Percentiles rank a stretch among this genome's conserved stretches.
Conservation (phyloP, 1,140 invertebrate species). For the Gryllus bimaculatus region DNA sequence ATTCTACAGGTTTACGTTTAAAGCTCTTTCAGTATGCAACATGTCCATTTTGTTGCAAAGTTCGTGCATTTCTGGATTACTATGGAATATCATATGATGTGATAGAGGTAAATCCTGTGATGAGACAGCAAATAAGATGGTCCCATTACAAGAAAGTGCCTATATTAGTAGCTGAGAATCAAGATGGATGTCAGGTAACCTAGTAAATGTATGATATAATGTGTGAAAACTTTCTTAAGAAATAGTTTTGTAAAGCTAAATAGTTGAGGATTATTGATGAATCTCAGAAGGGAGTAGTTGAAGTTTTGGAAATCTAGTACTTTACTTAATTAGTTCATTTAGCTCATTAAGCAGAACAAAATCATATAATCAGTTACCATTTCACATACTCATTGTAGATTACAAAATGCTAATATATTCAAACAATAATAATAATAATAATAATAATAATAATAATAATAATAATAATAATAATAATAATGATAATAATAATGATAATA, state of each 20-base stretch:
- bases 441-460: background rate
- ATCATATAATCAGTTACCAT: background rate
- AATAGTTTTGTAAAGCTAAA: no score
- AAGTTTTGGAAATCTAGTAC: no score
- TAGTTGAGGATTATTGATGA: no score
- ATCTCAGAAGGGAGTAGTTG: no score
- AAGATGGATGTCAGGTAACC: slow-evolving; percentile 56
- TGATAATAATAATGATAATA: background rate
- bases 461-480: background rate
- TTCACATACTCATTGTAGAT: background rate
- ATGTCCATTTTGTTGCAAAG: slow-evolving; percentile 98
- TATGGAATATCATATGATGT: slow-evolving; percentile 91
- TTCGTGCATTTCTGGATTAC: slow-evolving; percentile 87
- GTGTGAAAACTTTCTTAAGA: no score
- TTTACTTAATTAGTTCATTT: background rate
- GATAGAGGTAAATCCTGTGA: slow-evolving; percentile 92
- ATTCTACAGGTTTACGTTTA: slow-evolving; percentile 68
- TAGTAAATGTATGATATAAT: background rate
- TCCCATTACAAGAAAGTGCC: slow-evolving; percentile 93
- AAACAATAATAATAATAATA: background rate
- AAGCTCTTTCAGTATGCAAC: slow-evolving; percentile 93
- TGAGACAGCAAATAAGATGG: slow-evolving; percentile 86
- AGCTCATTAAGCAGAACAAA: background rate
- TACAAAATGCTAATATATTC: no score
- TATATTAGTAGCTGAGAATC: slow-evolving; percentile 70